Percentiles rank a stretch among this genome's conserved stretches.
Conservation (phyloP, 2,113 vertebrate species). For the Rana temporaria region DNA sequence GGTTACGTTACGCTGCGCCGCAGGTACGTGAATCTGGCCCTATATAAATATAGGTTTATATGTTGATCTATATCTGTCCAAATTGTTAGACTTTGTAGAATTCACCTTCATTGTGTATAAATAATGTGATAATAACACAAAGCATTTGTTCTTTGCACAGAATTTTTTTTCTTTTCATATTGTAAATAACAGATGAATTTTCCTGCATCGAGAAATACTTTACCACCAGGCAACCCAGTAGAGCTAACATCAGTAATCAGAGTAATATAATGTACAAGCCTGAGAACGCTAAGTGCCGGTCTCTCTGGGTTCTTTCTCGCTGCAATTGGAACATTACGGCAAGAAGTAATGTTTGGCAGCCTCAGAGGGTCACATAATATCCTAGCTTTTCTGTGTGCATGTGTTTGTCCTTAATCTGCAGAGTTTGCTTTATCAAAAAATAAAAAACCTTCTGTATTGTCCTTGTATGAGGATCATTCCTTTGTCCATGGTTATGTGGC, state of each 20-base stretch:
- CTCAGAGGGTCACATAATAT: not conserved
- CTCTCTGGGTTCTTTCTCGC: not conserved
- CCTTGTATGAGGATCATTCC: not conserved
- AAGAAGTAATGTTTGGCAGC: not conserved
- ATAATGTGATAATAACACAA: not conserved
- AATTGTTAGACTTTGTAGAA: not conserved
- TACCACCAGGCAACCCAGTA: constrained; percentile 6
- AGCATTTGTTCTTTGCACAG: not conserved
- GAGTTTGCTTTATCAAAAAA: not conserved
- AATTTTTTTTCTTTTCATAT: not conserved
- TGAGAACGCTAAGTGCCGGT: not conserved
- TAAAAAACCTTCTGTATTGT: not conserved
- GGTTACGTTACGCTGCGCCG: too few species aligned
- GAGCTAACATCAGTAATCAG: constrained; percentile 2
- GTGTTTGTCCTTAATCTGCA: not conserved
- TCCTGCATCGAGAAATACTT: not conserved
- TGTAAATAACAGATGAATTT: constrained; percentile 20
- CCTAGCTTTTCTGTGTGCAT: not conserved
- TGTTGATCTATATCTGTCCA: too few species aligned
- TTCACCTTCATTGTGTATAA: not conserved
- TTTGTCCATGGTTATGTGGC: not conserved
- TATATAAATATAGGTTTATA: too few species aligned
- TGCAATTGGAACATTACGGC: constrained; percentile 1
- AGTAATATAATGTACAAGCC: constrained; percentile 15
- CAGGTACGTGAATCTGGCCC: too few species aligned